Evolutionary conservation across 2,888 invertebrate species (phyloP), one percentile per base, ranked within the genome.

Genomic region (Dorcus hopei): DNA sequence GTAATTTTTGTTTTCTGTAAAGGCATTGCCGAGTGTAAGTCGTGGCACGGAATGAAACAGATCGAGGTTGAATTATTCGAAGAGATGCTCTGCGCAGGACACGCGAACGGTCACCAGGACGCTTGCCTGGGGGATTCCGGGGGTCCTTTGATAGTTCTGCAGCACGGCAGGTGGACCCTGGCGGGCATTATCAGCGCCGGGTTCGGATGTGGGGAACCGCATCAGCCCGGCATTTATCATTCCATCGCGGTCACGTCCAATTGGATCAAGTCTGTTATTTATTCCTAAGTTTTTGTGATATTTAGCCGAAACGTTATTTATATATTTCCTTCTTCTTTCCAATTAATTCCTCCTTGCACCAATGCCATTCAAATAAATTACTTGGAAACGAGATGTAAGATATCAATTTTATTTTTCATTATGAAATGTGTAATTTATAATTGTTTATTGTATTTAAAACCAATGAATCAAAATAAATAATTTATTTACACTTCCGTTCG

Each of bases 171-270:
- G 3, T 93, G 88, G 83, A 88, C 88, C 57, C 79, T 93, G 9
- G 89, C 87, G 4, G 93, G 93, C 9, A 91, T 93, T 63, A 92
- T 90, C 0, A 91, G 91, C 26, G 92, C 92, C 0, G 93, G 93
- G 5, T 93, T 92, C 74, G 92, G 92, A 49, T 93, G 92, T 72
- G 92, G 91, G 0, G 90, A 91, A 9, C 89, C 91, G 71, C 88
- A 90, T 70, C 93, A 93, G 76, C 92, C 93, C 0, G 92, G 92
- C 38, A 93, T 93, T 68, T 93, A 93, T 77, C 92, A 93, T 76
- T 90, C 89, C 72, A 87, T 93, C 2, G 84, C 86, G 66, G 82
- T 85, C 68, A 89, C 89, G 4, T 80, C 86, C 23, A 80, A 81
- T 61, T 90, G 90, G 90, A 89, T 90, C 57, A 80, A 81, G 63